A percentile compares a stretch with the other conserved stretches of the same genome.
These are phyloP conservation scores for Paramacrobiotus metropolitanus DNA, from an alignment of 1,140 invertebrate species.

Conservation along the genomic window DNA sequence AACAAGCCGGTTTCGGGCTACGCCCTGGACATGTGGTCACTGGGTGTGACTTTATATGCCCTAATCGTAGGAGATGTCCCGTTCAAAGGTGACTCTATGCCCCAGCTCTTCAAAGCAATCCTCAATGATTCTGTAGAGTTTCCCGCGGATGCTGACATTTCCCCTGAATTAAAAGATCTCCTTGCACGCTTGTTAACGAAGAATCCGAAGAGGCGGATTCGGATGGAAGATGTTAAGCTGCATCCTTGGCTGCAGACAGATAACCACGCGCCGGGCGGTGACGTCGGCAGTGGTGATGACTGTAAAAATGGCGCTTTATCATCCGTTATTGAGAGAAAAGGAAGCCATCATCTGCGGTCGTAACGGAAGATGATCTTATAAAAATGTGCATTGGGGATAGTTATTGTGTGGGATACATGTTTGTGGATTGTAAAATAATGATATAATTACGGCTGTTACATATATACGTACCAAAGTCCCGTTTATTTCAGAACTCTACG, in stretches of 20 bases:
- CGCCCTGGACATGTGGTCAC: conserved; percentile 79
- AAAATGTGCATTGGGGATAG: too few species aligned
- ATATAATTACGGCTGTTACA: too few species aligned
- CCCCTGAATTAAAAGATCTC: conserved; percentile 36
- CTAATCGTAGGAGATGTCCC: conserved; percentile 67
- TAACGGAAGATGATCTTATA: neutral
- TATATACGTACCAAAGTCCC: too few species aligned
- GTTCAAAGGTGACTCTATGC: conserved; percentile 48
- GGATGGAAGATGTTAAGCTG: neutral
- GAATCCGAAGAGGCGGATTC: conserved; percentile 46
- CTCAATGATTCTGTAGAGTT: conserved; percentile 23
- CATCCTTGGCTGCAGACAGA: neutral
- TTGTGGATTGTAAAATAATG: too few species aligned
- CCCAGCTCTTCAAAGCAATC: conserved; percentile 56
- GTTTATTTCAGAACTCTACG: too few species aligned
- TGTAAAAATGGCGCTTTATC: neutral
- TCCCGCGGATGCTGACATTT: neutral
- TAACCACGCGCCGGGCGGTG: neutral
- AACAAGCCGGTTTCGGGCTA: neutral
- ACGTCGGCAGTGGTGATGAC: neutral
- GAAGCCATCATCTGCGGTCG: neutral
- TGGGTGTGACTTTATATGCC: conserved; percentile 73
- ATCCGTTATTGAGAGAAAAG: neutral
- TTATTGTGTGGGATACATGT: too few species aligned
- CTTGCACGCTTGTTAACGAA: conserved; percentile 61